Evolutionary conservation across 2,113 vertebrate genomes (phyloP), one percentile per base, ranked within the genome.

Genomic region (Hippocampus abdominalis): DNA sequence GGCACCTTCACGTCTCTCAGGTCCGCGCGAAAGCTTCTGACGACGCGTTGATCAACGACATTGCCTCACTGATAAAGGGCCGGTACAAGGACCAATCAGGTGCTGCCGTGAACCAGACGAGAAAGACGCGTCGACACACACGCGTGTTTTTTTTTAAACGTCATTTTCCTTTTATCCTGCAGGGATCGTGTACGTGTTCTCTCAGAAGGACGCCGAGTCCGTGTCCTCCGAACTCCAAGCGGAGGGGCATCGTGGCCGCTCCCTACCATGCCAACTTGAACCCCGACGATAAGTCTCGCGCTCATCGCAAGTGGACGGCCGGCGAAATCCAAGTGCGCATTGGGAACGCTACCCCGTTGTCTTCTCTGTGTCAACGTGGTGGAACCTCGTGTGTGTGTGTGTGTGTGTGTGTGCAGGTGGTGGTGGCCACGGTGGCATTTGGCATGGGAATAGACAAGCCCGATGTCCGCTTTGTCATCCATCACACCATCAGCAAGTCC

Each of bases 361-460:
- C 6, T 20, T 49, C 48, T 49, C 4, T 21, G 0, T 49, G 3
- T 20, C 5, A 49, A 20, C 48, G 20, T 10, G 42, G 42, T 13
- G 10, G 10, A 3, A 44, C 6, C 5, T 36, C 5, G 32, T 36
- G 4, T 6, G 42, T 18, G 6, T 70, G 0, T 36, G 4, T 6
- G n/a, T n/a, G 44, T 46, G 3, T 66, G 32, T 23, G 42, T 18
- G 6, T 70, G 0, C 64, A 98, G 97, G 95, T 99, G 54, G 94
- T 99, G 3, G 97, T 98, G 40, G 97, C 97, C 2, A 99, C 97
- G 0, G 97, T 99, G 75, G 97, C 97, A 2, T 99, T 99, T 82
- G 97, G 97, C 7, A 99, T 99, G 97, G 97, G 97, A 72, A 99
- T 99, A 48, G 94, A 99, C 88, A 98, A 98, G 63, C 89, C 95